Conservation (phyloP, 2,888 invertebrate genomes). For the Sphaerophoria rueppellii region DNA sequence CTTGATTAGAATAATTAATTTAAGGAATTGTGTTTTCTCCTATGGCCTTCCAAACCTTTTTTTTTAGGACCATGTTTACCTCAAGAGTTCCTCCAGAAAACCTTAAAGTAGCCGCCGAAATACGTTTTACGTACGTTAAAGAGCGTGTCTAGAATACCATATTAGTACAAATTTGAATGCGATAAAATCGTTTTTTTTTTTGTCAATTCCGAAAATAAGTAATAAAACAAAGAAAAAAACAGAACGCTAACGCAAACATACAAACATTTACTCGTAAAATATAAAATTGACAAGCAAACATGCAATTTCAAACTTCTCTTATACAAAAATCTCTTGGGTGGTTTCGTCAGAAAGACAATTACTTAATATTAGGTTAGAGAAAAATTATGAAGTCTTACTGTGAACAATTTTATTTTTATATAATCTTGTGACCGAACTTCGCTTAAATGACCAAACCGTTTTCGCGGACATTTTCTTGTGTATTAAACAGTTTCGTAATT, state of each 20-base stretch:
- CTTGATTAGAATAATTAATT: constrained; percentile 71
- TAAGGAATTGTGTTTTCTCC: constrained; percentile 34
- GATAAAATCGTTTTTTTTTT: constrained; percentile 27
- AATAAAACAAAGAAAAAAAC: constrained; percentile 23
- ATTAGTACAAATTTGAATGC: constrained; percentile 45
- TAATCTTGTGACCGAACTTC: no score
- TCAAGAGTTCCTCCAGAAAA: constrained; percentile 24
- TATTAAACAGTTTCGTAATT: no score
- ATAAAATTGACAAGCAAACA: constrained; percentile 37
- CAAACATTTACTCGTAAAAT: background rate
- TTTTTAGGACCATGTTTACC: constrained; percentile 26
- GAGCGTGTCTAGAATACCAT: constrained; percentile 58
- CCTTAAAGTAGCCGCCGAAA: constrained; percentile 67
- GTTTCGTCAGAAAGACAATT: constrained; percentile 29
- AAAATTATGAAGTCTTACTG: no score
- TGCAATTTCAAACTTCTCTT: background rate
- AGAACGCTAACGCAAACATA: constrained; percentile 1
- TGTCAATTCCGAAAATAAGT: constrained; percentile 55
- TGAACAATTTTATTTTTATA: no score
- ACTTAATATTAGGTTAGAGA: no score
- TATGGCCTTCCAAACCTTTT: constrained; percentile 55
- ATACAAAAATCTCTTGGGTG: constrained; percentile 34
- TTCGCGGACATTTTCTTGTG: no score
- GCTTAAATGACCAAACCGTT: no score
- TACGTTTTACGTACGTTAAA: constrained; percentile 34